Conservation (phyloP, 2,113 vertebrate species). For the Podilymbus podiceps region DNA sequence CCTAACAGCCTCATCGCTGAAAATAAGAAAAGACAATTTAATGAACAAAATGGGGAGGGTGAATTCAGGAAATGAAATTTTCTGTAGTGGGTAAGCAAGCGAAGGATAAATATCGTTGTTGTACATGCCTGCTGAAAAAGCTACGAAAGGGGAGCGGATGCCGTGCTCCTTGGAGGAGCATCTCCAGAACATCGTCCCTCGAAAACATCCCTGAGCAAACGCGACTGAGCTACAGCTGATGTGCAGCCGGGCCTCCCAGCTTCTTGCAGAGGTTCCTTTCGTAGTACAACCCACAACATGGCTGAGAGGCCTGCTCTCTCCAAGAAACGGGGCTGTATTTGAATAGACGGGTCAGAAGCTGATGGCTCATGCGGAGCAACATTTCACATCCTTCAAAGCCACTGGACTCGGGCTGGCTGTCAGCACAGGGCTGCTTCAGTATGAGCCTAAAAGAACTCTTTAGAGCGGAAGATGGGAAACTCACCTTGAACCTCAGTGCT, state of each 20-base stretch:
- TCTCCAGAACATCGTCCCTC: neutral
- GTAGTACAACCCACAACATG: accelerated
- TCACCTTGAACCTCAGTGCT: neutral
- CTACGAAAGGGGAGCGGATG: accelerated
- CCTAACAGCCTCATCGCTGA: neutral
- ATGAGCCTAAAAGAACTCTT: neutral
- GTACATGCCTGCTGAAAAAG: neutral
- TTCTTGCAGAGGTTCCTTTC: neutral
- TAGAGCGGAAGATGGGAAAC: neutral
- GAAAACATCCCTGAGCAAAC: neutral
- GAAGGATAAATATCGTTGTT: neutral
- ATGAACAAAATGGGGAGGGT: neutral
- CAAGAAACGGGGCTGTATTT: neutral
- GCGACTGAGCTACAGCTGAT: neutral
- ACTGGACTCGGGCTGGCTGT: neutral
- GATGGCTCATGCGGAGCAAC: neutral
- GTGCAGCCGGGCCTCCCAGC: neutral
- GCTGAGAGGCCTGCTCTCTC: neutral
- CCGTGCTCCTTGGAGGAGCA: neutral
- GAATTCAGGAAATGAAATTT: neutral
- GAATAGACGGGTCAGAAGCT: neutral
- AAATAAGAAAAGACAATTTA: conserved; percentile 43
- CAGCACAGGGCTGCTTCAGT: neutral
- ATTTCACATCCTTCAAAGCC: neutral
- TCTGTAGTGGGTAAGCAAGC: neutral